Conservation (phyloP, 2,888 invertebrate genomes). For the Pollenia amentaria region DNA sequence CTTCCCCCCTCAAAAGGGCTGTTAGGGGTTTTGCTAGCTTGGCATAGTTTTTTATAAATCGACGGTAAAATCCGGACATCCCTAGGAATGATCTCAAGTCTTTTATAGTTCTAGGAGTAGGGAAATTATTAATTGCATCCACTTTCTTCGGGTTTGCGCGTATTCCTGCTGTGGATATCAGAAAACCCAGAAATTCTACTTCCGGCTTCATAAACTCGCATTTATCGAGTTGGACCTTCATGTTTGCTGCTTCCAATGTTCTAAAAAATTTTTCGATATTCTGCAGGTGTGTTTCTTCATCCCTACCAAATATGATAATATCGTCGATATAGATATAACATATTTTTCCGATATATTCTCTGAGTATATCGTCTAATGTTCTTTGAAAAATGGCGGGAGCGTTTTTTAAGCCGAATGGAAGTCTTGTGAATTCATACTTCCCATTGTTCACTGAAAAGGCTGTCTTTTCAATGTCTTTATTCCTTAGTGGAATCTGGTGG, state of each 20-base stretch:
- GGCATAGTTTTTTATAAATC: too few relatives aligned
- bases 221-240: not conserved
- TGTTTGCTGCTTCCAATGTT: not conserved
- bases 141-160: not conserved
- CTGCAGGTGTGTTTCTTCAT: not conserved
- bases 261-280: not conserved
- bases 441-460: not conserved
- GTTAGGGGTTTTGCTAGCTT: too few relatives aligned
- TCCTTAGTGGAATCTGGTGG: not conserved
- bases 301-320: constrained; percentile 1
- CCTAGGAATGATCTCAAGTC: too few relatives aligned
- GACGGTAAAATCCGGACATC: too few relatives aligned
- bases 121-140: too few relatives aligned
- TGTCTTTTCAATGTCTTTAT: not conserved
- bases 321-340: not conserved
- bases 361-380: not conserved
- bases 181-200: not conserved
- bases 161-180: not conserved
- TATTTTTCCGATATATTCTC: not conserved
- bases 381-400: not conserved
- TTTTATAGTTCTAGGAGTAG: too few relatives aligned
- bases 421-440: not conserved
- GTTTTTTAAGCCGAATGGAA: not conserved
- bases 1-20: too few relatives aligned
- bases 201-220: not conserved